Evolutionary conservation across 2,797 vertebrate species (phyloP).

Genomic region (Ctenopoma kingsleyae): DNA sequence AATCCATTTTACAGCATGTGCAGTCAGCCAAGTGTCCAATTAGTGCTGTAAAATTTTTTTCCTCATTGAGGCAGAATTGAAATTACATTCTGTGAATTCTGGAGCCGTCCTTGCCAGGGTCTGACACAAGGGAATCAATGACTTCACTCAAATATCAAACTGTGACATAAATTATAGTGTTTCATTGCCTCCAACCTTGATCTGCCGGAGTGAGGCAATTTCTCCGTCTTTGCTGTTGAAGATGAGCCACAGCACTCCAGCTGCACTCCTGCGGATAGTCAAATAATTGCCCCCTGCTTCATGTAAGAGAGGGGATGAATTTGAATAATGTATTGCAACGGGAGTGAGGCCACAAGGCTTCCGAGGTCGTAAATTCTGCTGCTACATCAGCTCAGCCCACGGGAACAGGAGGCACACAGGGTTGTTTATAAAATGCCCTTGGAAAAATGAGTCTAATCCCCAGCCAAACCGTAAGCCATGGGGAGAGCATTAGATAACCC

Average conservation of each 20-base stretch:
- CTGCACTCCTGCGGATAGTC: slow-evolving; percentile 78
- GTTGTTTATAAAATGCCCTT: slow-evolving; percentile 85
- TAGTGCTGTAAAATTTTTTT: slow-evolving; percentile 57
- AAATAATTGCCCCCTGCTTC: slow-evolving; percentile 74
- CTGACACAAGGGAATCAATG: slow-evolving; percentile 75
- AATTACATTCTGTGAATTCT: slow-evolving; percentile 73
- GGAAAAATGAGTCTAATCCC: slow-evolving; percentile 84
- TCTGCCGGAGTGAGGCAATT: slow-evolving; percentile 69
- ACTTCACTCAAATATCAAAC: slow-evolving; percentile 78
- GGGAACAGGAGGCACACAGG: slow-evolving; percentile 74
- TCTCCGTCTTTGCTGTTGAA: slow-evolving; percentile 59
- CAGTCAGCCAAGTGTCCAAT: slow-evolving; percentile 76
- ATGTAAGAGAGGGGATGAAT: slow-evolving; percentile 70
- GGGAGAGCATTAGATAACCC: slow-evolving; percentile 84
- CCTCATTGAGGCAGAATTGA: slow-evolving; percentile 52
- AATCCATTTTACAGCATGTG: slow-evolving; percentile 73
- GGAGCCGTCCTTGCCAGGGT: slow-evolving; percentile 64
- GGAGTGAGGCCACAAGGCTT: slow-evolving; percentile 74
- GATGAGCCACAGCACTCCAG: slow-evolving; percentile 63
- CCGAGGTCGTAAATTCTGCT: slow-evolving; percentile 80
- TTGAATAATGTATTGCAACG: slow-evolving; percentile 83
- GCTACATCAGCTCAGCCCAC: slow-evolving; percentile 74
- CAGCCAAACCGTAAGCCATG: slow-evolving; percentile 79
- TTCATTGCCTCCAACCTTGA: slow-evolving; percentile 76
- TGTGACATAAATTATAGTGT: slow-evolving; percentile 77